A percentile compares a stretch with the other conserved stretches of the same genome.
phyloP scores from a whole-genome alignment of 2,113 vertebrate genomes.

The Channa maculata region DNA sequence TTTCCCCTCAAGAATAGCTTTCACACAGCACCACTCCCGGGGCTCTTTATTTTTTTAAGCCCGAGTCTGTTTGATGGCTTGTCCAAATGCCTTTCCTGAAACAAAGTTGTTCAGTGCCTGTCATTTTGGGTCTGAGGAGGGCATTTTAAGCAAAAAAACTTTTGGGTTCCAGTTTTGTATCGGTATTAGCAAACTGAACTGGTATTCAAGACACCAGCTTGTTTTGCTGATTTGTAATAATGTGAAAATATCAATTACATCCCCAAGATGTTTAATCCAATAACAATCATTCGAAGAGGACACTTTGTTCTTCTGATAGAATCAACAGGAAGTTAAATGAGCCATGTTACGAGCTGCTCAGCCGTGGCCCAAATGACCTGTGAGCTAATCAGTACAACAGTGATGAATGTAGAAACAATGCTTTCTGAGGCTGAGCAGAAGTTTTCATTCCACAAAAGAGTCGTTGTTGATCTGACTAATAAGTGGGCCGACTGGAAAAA shows the following conservation, averaged over 20 bases:
- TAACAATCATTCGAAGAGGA: neutral
- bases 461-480: slow-evolving; percentile 71
- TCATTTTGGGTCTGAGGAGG: slow-evolving; percentile 18
- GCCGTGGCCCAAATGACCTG: slow-evolving; percentile 40
- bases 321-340: neutral
- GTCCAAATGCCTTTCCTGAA: slow-evolving; percentile 50
- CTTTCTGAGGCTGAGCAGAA: slow-evolving; percentile 63
- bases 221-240: slow-evolving; percentile 10
- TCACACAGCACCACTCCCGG: slow-evolving; percentile 51
- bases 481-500: slow-evolving; percentile 67
- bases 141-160: slow-evolving; percentile 8
- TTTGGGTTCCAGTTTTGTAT: neutral
- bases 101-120: slow-evolving; percentile 44
- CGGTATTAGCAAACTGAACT: slow-evolving; percentile 1
- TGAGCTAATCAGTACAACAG: slow-evolving; percentile 60
- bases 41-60: slow-evolving; percentile 65
- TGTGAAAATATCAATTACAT: slow-evolving; percentile 8
- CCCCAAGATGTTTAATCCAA: neutral
- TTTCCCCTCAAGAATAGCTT: slow-evolving; percentile 67
- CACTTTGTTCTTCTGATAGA: slow-evolving; percentile 5
- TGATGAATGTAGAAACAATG: slow-evolving; percentile 78
- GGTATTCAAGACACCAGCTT: slow-evolving; percentile 10
- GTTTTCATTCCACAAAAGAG: slow-evolving; percentile 71
- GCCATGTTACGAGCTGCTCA: neutral
- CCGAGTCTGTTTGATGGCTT: slow-evolving; percentile 57